Conservation (phyloP, 2,797 vertebrate genomes). For the Hydrolagus colliei region DNA sequence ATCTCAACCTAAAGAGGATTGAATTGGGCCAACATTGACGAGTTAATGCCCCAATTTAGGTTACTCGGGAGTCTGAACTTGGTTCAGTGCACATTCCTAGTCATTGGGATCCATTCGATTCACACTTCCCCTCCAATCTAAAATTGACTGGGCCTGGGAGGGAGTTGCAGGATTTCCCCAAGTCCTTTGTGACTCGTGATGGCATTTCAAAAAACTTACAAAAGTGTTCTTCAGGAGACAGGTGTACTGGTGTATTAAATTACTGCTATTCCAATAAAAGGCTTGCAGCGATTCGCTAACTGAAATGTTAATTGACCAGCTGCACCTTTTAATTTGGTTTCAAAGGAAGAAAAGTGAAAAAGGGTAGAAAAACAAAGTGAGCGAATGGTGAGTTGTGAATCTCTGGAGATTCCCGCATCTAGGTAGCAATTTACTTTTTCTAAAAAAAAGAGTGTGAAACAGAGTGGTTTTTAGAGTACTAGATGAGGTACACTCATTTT, state of each 20-base stretch:
- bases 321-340: background rate
- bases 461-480: background rate
- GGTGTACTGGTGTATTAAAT: constrained; percentile 7
- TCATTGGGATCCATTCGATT: background rate
- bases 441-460: background rate
- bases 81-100: background rate
- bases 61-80: background rate
- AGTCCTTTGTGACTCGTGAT: background rate
- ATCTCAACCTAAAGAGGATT: background rate
- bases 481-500: background rate
- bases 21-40: background rate
- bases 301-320: constrained; percentile 4
- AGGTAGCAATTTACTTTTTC: background rate
- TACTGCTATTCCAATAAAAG: background rate
- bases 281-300: background rate
- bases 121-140: background rate
- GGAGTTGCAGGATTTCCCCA: background rate
- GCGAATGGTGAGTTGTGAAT: background rate
- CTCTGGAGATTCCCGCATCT: background rate
- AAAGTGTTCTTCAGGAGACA: background rate
- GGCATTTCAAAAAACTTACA: background rate
- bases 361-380: background rate
- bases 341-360: background rate
- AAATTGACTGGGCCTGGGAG: background rate
- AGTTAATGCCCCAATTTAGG: background rate